A percentile compares a stretch with the other conserved stretches of the same genome.
These are phyloP conservation scores for Tichodroma muraria DNA, from an alignment of 2,113 vertebrate species.

Conservation along the genomic window DNA sequence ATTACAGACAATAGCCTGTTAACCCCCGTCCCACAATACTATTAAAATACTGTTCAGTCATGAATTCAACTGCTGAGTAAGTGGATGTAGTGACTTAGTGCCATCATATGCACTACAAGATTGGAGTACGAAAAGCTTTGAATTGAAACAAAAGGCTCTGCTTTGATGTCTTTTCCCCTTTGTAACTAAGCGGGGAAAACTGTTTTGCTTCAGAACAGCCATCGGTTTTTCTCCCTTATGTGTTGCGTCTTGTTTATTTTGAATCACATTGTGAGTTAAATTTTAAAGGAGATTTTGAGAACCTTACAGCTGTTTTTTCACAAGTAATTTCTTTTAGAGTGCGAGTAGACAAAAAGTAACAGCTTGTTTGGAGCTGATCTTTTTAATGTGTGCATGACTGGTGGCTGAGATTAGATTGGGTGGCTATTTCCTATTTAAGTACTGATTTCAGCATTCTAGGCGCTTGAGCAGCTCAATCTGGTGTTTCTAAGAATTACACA, in stretches of 20 bases:
- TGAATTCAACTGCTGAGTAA: not conserved
- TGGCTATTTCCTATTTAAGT: not conserved
- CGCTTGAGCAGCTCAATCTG: fast-evolving
- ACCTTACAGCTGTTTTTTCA: not conserved
- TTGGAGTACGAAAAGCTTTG: not conserved
- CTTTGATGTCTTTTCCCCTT: not conserved
- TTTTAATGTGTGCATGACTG: not conserved
- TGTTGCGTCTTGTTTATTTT: not conserved
- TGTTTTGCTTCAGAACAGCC: not conserved
- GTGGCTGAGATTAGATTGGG: not conserved
- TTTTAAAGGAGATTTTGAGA: not conserved
- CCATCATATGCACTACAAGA: not conserved
- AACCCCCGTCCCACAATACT: not conserved
- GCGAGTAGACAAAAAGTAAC: not conserved
- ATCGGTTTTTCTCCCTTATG: not conserved
- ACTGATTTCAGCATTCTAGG: not conserved
- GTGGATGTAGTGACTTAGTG: not conserved
- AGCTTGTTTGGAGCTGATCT: not conserved
- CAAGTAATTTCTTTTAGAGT: not conserved
- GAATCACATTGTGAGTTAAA: fast-evolving
- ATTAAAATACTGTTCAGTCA: not conserved
- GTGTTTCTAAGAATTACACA: not conserved
- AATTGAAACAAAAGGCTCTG: not conserved
- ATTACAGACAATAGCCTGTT: not conserved
- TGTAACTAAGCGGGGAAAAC: not conserved